These are phyloP conservation scores for Spongilla lacustris DNA, from an alignment of 37 sponge, comb jelly and placozoan genomes.

Conservation along the genomic window DNA sequence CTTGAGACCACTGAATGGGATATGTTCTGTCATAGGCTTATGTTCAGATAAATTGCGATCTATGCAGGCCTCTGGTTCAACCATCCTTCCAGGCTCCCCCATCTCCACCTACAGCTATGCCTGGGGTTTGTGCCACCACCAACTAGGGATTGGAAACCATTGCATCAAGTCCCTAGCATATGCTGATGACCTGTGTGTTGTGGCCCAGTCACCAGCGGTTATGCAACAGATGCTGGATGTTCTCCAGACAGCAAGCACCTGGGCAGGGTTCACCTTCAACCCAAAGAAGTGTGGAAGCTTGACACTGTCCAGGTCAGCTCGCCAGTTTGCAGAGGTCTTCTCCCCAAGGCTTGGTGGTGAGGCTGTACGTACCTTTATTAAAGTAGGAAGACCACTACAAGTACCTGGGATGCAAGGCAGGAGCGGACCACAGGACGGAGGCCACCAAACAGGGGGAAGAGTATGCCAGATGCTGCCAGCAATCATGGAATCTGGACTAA, in stretches of 20 bases:
- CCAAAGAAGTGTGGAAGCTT: constrained; percentile 39
- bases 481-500: constrained; percentile 5
- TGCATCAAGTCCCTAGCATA: constrained; percentile 7
- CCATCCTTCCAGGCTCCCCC: too few species aligned
- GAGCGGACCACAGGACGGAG: background rate
- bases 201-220: background rate
- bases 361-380: constrained; percentile 17
- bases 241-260: background rate
- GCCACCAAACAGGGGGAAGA: background rate
- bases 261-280: constrained; percentile 42
- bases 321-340: constrained; percentile 1
- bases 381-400: constrained; percentile 20
- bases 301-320: background rate
- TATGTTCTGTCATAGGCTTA: too few species aligned
- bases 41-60: too few species aligned
- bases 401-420: constrained; percentile 31
- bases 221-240: constrained; percentile 3
- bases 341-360: background rate
- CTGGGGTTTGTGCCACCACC: too few species aligned
- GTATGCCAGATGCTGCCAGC: background rate
- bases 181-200: constrained; percentile 44
- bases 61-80: too few species aligned
- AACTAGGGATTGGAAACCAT: too few species aligned
- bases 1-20: too few species aligned
- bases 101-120: too few species aligned